These are phyloP conservation scores for Tragelaphus imberbis DNA, from an alignment of 2,113 vertebrate species.

Conservation along the genomic window DNA sequence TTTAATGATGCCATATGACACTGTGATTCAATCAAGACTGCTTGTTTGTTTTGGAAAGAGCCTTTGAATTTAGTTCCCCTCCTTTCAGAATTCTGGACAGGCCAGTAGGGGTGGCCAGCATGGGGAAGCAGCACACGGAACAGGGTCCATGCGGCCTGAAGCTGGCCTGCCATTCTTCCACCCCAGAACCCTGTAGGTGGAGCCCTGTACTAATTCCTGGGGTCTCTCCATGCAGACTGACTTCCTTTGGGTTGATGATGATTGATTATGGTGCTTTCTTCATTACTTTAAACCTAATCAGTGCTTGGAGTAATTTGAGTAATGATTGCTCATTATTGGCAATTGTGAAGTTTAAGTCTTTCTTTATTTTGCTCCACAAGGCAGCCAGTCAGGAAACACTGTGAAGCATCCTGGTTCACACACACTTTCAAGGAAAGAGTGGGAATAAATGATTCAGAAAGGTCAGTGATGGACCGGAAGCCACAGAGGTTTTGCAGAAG, in stretches of 20 bases:
- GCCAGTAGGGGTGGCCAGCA: rapidly evolving
- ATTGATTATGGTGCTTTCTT: conserved; percentile 99
- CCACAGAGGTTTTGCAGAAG: conserved; percentile 59
- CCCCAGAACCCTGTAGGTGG: conserved; percentile 85
- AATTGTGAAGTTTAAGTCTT: conserved; percentile 95
- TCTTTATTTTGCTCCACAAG: conserved; percentile 88
- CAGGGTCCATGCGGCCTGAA: rapidly evolving
- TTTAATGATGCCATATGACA: neutral
- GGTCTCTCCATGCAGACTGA: conserved; percentile 82
- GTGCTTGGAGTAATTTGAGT: conserved; percentile 98
- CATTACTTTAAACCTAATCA: conserved; percentile 99
- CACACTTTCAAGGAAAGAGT: conserved; percentile 40
- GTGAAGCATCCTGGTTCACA: conserved; percentile 68
- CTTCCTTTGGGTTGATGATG: conserved; percentile 94
- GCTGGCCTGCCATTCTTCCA: conserved; percentile 10
- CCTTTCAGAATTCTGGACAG: neutral
- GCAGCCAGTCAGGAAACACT: conserved; percentile 83
- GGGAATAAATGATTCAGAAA: conserved; percentile 39
- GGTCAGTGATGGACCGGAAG: conserved; percentile 36
- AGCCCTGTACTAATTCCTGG: conserved; percentile 82
- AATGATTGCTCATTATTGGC: conserved; percentile 99
- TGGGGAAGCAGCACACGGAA: rapidly evolving
- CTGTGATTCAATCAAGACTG: neutral
- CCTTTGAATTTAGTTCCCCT: neutral
- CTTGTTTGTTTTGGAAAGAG: neutral